A percentile compares a stretch with the other conserved stretches of the same genome.
Evolutionary conservation across 1,140 invertebrate species (phyloP).

Genomic region (Dufourea novaeangliae): DNA sequence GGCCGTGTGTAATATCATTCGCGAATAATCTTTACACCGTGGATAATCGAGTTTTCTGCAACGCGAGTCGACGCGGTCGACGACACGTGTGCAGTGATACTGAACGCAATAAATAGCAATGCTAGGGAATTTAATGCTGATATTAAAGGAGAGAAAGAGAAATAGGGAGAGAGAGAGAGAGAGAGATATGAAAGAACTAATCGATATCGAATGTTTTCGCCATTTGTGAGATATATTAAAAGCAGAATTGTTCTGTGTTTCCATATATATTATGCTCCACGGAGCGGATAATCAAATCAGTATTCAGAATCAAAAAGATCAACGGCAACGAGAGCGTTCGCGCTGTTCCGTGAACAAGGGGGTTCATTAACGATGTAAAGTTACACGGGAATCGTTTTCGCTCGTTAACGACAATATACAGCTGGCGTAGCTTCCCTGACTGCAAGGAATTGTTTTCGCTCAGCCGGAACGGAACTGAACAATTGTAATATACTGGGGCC

Average conservation of each 20-base stretch:
- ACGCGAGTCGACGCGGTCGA: constrained; percentile 14
- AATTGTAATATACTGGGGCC: constrained; percentile 4
- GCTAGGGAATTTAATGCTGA: constrained; percentile 56
- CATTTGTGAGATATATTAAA: constrained; percentile 53
- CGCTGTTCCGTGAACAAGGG: constrained; percentile 2
- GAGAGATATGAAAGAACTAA: constrained; percentile 1
- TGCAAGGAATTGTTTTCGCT: constrained; percentile 44
- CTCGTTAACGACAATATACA: constrained; percentile 20
- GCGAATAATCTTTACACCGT: constrained; percentile 10
- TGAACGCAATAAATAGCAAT: constrained; percentile 67
- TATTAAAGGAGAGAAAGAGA: constrained; percentile 1
- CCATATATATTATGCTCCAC: constrained; percentile 44
- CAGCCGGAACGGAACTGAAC: constrained; percentile 1
- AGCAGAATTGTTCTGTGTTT: constrained; percentile 55
- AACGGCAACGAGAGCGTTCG: constrained; percentile 28
- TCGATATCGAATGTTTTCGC: constrained; percentile 50
- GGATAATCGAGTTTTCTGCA: constrained; percentile 16
- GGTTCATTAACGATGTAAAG: constrained; percentile 41
- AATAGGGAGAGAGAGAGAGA: not conserved
- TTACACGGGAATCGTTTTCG: constrained; percentile 39
- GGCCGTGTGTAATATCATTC: not conserved
- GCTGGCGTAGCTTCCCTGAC: constrained; percentile 2
- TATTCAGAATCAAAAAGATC: constrained; percentile 64
- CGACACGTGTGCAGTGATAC: constrained; percentile 65
- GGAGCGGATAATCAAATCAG: constrained; percentile 63